Conservation (phyloP, 2,797 vertebrate species). For the Epinephelus awoara region DNA sequence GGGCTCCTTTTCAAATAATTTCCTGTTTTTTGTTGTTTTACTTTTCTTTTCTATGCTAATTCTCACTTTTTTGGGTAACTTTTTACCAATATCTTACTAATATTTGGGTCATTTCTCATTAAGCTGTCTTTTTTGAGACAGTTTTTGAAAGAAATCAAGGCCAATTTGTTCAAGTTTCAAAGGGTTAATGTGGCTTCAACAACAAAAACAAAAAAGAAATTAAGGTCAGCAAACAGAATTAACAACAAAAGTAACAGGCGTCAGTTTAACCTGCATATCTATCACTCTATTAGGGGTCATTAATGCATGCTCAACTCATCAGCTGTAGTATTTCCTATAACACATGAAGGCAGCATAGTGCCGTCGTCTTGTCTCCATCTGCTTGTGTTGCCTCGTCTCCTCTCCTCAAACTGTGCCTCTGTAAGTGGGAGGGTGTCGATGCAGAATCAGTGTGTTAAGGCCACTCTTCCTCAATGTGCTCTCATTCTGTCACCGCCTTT, state of each 20-base stretch:
- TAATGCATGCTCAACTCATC: background rate
- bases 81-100: too few species aligned
- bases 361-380: constrained; percentile 41
- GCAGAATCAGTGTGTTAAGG: constrained; percentile 66
- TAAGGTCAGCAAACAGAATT: background rate
- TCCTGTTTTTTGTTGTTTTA: too few species aligned
- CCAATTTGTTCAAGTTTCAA: background rate
- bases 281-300: background rate
- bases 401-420: constrained; percentile 48
- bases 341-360: constrained; percentile 41
- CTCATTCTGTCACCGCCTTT: constrained; percentile 73
- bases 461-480: constrained; percentile 69
- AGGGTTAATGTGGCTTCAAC: too few species aligned
- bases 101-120: too few species aligned
- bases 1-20: too few species aligned
- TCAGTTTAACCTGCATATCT: background rate
- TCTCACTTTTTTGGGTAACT: too few species aligned
- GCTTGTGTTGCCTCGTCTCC: constrained; percentile 46
- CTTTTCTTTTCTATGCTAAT: too few species aligned
- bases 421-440: constrained; percentile 73
- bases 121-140: too few species aligned
- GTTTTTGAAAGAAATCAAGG: too few species aligned
- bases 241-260: background rate
- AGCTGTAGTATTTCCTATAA: constrained; percentile 25
- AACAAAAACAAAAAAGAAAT: too few species aligned